Evolutionary conservation across 2,113 vertebrate genomes (phyloP).

Genomic region (Irena cyanogastra): DNA sequence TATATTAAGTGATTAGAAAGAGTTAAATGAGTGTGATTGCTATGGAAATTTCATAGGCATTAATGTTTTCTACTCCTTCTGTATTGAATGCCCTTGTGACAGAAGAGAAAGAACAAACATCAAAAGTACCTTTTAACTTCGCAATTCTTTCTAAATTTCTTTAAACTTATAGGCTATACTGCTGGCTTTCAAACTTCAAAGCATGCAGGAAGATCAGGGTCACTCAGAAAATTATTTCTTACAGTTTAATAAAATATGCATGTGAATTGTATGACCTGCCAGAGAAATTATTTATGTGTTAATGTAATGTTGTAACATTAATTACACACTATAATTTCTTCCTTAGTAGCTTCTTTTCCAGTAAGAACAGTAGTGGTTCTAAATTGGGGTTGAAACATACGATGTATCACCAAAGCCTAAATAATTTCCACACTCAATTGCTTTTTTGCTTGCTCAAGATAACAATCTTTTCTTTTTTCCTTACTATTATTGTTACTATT

Average conservation of each 20-base stretch:
- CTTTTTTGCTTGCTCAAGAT: neutral
- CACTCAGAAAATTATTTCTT: slow-evolving; percentile 75
- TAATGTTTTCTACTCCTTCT: slow-evolving; percentile 70
- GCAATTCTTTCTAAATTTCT: slow-evolving; percentile 81
- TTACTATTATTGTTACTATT: neutral
- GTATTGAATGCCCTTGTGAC: slow-evolving; percentile 75
- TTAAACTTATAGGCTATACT: slow-evolving; percentile 81
- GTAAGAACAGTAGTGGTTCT: neutral
- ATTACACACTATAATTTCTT: slow-evolving; percentile 63
- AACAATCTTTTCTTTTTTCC: neutral
- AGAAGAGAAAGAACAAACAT: slow-evolving; percentile 79
- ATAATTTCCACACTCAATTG: neutral
- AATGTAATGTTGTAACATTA: slow-evolving; percentile 73
- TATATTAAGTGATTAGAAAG: slow-evolving; percentile 49
- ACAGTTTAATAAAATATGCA: slow-evolving; percentile 80
- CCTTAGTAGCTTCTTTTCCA: slow-evolving; percentile 1
- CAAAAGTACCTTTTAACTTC: slow-evolving; percentile 83
- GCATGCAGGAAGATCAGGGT: slow-evolving; percentile 72
- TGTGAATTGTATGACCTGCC: slow-evolving; percentile 72
- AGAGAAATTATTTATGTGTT: slow-evolving; percentile 77
- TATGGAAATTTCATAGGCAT: slow-evolving; percentile 69
- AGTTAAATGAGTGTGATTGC: slow-evolving; percentile 71
- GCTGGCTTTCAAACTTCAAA: slow-evolving; percentile 80
- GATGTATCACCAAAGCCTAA: neutral
- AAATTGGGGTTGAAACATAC: neutral